These are phyloP conservation scores for Prolemur simus DNA, from an alignment of 2,113 vertebrate genomes.

Conservation along the genomic window DNA sequence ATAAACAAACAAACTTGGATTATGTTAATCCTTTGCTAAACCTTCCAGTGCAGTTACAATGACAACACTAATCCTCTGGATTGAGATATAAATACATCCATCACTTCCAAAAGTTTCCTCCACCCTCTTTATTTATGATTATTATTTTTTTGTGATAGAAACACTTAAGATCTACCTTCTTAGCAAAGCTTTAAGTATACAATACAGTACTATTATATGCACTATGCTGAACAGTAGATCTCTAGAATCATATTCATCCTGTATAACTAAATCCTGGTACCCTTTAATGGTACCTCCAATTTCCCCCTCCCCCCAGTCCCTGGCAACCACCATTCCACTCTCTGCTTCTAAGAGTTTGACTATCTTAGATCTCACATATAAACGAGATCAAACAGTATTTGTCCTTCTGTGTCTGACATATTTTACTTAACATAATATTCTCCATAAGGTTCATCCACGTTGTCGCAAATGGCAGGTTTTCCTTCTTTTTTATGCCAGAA, in stretches of 20 bases:
- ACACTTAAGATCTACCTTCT: neutral
- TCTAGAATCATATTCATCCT: neutral
- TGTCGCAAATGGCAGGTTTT: neutral
- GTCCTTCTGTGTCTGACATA: neutral
- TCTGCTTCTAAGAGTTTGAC: neutral
- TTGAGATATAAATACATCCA: neutral
- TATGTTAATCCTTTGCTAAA: neutral
- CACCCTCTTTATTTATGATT: neutral
- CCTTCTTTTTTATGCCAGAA: neutral
- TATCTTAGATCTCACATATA: neutral
- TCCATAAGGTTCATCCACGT: neutral
- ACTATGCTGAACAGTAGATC: neutral
- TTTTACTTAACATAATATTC: neutral
- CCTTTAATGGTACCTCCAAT: neutral
- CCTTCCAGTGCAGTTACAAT: neutral
- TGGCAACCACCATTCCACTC: neutral
- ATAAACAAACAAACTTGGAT: neutral
- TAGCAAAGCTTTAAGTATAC: neutral
- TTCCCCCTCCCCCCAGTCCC: too few relatives aligned
- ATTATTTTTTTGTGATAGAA: neutral
- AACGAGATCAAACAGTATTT: neutral
- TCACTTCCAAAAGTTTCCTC: neutral
- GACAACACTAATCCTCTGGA: neutral
- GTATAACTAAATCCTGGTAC: neutral
- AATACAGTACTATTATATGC: too few relatives aligned